A percentile compares a stretch with the other conserved stretches of the same genome.
Evolutionary conservation across 1,140 invertebrate genomes (phyloP).

Genomic region (Dufourea novaeangliae): DNA sequence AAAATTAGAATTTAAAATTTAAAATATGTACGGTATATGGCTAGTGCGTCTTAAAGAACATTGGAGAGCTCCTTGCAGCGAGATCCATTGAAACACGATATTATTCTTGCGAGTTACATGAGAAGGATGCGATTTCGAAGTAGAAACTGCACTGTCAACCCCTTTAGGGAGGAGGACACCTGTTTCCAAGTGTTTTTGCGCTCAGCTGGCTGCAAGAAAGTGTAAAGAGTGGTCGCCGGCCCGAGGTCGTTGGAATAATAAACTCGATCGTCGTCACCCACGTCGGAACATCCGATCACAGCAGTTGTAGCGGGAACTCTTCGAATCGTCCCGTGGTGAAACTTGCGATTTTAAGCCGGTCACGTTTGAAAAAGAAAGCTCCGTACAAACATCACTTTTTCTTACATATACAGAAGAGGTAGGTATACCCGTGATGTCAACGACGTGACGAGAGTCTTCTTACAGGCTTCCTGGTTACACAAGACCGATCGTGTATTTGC

Average conservation of each 20-base stretch:
- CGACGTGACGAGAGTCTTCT: conserved; percentile 58
- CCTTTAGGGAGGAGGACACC: conserved; percentile 31
- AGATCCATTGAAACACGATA: conserved; percentile 33
- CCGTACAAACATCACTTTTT: conserved; percentile 51
- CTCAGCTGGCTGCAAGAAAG: conserved; percentile 7
- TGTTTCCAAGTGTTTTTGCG: conserved; percentile 50
- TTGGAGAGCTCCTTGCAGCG: neutral
- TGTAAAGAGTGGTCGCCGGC: neutral
- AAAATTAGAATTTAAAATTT: too few species aligned
- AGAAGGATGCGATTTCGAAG: conserved; percentile 33
- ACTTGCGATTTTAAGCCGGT: conserved; percentile 62
- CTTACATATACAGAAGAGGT: conserved; percentile 18
- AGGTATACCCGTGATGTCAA: conserved; percentile 60
- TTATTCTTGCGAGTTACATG: conserved; percentile 21
- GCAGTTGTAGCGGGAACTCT: conserved; percentile 26
- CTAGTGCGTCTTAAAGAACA: neutral
- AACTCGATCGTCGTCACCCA: conserved; percentile 59
- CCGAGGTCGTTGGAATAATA: conserved; percentile 61
- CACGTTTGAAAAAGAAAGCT: conserved; percentile 68
- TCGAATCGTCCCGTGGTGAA: conserved; percentile 28
- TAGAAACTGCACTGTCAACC: conserved; percentile 4
- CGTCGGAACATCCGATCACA: conserved; percentile 40
- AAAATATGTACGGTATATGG: too few species aligned
- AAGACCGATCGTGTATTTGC: conserved; percentile 46
- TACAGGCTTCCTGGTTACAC: conserved; percentile 25